Evolutionary conservation across 2,888 invertebrate species (phyloP).

Genomic region (Aelia acuminata): DNA sequence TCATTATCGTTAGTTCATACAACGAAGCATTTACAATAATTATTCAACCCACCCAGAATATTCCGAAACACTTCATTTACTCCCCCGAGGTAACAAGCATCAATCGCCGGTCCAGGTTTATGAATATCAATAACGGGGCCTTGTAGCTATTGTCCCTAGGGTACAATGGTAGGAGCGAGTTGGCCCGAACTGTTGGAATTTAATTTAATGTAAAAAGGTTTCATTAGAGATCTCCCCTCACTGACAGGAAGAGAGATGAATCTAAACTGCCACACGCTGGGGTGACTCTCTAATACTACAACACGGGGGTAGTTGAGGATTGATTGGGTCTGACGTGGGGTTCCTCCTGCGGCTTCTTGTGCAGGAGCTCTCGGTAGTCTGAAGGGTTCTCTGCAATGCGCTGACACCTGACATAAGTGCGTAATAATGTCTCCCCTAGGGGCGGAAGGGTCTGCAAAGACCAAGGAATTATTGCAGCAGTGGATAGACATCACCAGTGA

Average conservation of each 20-base stretch:
- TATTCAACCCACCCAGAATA: not conserved
- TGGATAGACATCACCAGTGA: not conserved
- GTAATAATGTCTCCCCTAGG: not conserved
- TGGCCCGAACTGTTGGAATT: not conserved
- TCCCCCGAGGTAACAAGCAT: not conserved
- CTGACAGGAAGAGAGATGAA: constrained; percentile 35
- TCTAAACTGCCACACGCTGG: constrained; percentile 27
- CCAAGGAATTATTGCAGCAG: not conserved
- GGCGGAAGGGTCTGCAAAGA: not conserved
- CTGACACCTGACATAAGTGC: constrained; percentile 39
- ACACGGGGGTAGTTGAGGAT: not conserved
- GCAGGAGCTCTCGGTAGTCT: not conserved
- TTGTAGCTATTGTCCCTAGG: not conserved
- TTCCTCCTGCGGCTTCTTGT: not conserved
- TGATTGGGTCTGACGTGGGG: constrained; percentile 25
- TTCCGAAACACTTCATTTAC: not conserved
- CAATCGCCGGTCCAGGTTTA: constrained; percentile 5
- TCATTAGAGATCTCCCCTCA: not conserved
- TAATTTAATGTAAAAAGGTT: constrained; percentile 50
- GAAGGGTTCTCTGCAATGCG: not conserved
- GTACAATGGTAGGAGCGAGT: not conserved
- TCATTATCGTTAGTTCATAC: not conserved
- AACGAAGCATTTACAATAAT: not conserved
- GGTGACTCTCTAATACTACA: constrained; percentile 40
- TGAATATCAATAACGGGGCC: constrained; percentile 23